These are phyloP conservation scores for Hippolais icterina DNA, from an alignment of 2,113 vertebrate genomes.

Conservation along the genomic window DNA sequence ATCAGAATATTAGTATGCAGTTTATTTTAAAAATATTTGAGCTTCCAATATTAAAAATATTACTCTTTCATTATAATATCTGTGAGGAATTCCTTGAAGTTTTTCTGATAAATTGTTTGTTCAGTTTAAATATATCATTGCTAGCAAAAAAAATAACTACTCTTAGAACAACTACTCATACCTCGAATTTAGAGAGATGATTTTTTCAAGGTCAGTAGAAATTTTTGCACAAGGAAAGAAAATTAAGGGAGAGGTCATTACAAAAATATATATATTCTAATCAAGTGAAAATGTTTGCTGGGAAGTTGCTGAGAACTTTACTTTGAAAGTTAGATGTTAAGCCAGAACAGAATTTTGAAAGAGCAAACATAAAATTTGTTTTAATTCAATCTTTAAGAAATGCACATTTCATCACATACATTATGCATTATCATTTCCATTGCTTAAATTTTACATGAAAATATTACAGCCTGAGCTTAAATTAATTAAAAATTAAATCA, in stretches of 20 bases:
- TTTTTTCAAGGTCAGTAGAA: slow-evolving; percentile 6
- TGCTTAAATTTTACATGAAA: background rate
- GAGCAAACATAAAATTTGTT: background rate
- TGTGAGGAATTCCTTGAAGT: slow-evolving; percentile 22
- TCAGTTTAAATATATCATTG: background rate
- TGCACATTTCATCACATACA: background rate
- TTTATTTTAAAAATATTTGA: background rate
- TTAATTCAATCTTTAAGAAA: background rate
- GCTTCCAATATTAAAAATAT: background rate
- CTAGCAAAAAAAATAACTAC: background rate
- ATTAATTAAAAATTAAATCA: background rate
- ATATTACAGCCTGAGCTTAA: background rate
- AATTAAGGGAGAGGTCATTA: background rate
- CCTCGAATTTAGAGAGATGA: background rate
- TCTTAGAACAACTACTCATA: background rate
- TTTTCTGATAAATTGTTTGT: background rate
- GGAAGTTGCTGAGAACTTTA: background rate
- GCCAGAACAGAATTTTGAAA: background rate
- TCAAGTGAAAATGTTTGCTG: background rate
- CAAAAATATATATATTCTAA: background rate
- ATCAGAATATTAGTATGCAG: background rate
- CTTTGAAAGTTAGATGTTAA: background rate
- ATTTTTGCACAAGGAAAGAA: background rate
- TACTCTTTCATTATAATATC: background rate
- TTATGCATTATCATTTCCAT: background rate